phyloP scores from a whole-genome alignment of 92 coral and sea anemone species.

The Heliopora coerulea region DNA sequence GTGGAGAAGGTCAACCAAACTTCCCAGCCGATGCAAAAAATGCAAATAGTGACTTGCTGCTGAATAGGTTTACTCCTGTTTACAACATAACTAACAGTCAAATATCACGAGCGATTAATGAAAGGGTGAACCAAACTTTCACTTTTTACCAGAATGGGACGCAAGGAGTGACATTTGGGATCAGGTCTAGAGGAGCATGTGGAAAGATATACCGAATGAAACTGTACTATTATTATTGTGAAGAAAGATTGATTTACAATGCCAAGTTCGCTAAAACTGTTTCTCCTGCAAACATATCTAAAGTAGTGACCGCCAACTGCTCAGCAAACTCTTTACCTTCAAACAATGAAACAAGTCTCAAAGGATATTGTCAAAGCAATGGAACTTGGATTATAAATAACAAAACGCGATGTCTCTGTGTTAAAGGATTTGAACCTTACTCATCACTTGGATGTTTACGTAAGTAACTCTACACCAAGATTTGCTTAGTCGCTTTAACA shows the following conservation, averaged over 20 bases:
- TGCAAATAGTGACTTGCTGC: not conserved
- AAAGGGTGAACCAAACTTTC: not conserved
- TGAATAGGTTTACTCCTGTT: not conserved
- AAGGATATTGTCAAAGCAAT: conserved; percentile 60
- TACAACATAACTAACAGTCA: conserved; percentile 6
- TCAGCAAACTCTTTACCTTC: conserved; percentile 36
- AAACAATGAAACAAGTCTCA: conserved; percentile 1
- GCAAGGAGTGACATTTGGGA: not conserved
- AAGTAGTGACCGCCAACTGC: conserved; percentile 59
- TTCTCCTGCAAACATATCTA: conserved; percentile 53
- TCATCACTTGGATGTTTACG: not conserved
- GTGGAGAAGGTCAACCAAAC: not conserved
- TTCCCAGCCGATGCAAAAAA: not conserved
- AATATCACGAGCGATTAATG: not conserved
- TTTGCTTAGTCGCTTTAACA: too few relatives aligned
- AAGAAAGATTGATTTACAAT: conserved; percentile 42
- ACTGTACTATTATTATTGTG: conserved; percentile 61
- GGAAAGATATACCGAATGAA: conserved; percentile 44
- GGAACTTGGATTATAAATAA: conserved; percentile 69
- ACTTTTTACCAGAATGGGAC: conserved; percentile 1
- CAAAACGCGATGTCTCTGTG: conserved; percentile 61
- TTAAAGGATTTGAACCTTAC: conserved; percentile 58
- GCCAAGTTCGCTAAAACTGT: conserved; percentile 61
- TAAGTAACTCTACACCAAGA: too few relatives aligned
- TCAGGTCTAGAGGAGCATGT: conserved; percentile 57